Evolutionary conservation across 2,888 invertebrate species (phyloP), one percentile per base, ranked within the genome.

Genomic region (Xanthia togata): DNA sequence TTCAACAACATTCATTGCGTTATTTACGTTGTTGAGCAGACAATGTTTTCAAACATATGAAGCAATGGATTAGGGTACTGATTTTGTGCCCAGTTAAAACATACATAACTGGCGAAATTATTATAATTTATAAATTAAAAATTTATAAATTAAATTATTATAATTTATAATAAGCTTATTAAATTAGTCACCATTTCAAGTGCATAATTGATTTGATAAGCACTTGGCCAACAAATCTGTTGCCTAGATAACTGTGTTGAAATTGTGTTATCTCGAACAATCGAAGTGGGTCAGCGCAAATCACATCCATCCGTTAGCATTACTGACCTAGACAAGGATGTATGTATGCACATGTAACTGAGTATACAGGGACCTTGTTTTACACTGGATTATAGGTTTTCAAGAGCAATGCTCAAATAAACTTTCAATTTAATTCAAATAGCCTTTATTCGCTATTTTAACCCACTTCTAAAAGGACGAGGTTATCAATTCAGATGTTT

Each of bases 281-380:
- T 82, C 67, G 57, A 76, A 82, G 70, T 82, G 47, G 82, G 80
- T 83, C 83, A 79, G 35, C 20, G 65, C 65, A 67, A 79, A 72
- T 79, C 65, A 64, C 60, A 38, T 68, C 64, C 67, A 81, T 78
- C 53, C 17, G 44, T 73, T 70, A 55, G 41, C 62, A 68, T 73
- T 68, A 35, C 68, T 65, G 55, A 70, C 67, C 35, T 55, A 41
- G 53, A 68, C 53, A 63, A 72, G n/a, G 59, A 69, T 72, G 76
- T 55, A 69, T 72, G 76, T 55, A 63, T 14, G 38, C 23, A 50
- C n/a, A 35, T 60, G 41, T 35, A 26, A 59, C 59, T 44, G 23
- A 26, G 41, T 14, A 14, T 31, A 47, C 11, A 64, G 3, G 6
- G n/a, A 53, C 17, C 9, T 5, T 41, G 23, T 59, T 60, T 17